phyloP scores from a whole-genome alignment of 2,797 vertebrate genomes.

The Pitangus sulphuratus region DNA sequence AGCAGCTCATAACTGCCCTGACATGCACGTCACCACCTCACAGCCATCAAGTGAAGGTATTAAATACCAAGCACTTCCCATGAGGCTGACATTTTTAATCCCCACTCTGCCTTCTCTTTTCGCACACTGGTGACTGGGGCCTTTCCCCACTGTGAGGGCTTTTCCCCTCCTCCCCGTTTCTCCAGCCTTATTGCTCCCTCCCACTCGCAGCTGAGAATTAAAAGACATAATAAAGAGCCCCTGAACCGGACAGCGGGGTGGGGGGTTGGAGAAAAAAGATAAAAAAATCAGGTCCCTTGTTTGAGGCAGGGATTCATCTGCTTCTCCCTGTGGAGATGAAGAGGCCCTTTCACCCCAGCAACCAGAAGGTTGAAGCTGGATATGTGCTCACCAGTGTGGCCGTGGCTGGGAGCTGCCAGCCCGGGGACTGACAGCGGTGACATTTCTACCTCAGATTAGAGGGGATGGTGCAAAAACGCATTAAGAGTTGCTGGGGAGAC shows the following conservation, averaged over 20 bases:
- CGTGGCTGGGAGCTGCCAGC: conserved; percentile 53
- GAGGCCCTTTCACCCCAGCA: conserved; percentile 72
- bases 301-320: conserved; percentile 44
- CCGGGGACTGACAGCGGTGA: neutral
- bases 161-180: neutral
- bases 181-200: conserved; percentile 33
- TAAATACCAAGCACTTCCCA: conserved; percentile 43
- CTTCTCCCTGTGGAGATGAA: conserved; percentile 45
- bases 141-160: conserved; percentile 9
- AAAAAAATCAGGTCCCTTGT: conserved; percentile 5
- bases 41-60: neutral
- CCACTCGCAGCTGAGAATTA: conserved; percentile 21
- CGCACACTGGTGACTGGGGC: conserved; percentile 18
- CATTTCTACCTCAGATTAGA: conserved; percentile 63
- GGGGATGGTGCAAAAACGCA: neutral
- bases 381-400: conserved; percentile 50
- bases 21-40: neutral
- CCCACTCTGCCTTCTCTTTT: neutral
- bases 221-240: conserved; percentile 54
- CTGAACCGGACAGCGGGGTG: neutral
- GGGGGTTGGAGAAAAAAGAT: neutral
- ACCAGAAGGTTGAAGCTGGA: conserved; percentile 61
- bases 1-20: neutral
- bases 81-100: conserved; percentile 42
- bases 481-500: conserved; percentile 74